Evolutionary conservation across 2,113 vertebrate genomes (phyloP), one percentile per base, ranked within the genome.

Genomic region (Phodopus roborovskii): DNA sequence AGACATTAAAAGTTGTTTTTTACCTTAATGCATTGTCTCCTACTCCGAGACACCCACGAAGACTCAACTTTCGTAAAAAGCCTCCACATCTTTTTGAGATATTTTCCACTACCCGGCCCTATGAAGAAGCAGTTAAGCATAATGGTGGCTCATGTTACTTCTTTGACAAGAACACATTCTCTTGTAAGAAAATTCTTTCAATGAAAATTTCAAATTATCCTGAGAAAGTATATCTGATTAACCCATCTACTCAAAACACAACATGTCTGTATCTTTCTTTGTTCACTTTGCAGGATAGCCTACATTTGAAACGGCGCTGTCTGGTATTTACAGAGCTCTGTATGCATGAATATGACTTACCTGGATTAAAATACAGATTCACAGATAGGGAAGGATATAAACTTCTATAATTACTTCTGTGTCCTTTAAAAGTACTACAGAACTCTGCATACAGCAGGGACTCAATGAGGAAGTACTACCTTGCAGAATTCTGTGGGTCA

Each of bases 41-140:
- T 64, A 99, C 99, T 71, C 99, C 99, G 66, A 98, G 98, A 94
- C 99, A 99, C 48, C 99, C 99, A 3, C 99, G 97, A 33, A 99
- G 99, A 97, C 99, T 99, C 75, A 99, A 97, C 97, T 99, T 99
- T 96, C 99, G 98, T 94, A 99, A 98, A 98, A 99, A 99, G 6
- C 99, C 99, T 64, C 99, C 99, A n/a, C 99, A 99, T 81, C 99
- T 98, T 98, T 99, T 99, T n/a, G 99, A 99, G 97, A 99, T 99
- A 98, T 99, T 99, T 98, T 99, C 99, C 68, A 99, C 99, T 75
- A 99, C 99, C 0, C 99, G 99, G 50, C 99, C 99, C 99, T 99
- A 98, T 48, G 60, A 98, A 66, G 82, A 94, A 62, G 97, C 0
- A 81, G 48, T 36, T 36, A 91, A 74, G 39, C 45, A 96, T 91